Evolutionary conservation across 1,140 invertebrate species (phyloP).

Genomic region (Drosophila grimshawi): DNA sequence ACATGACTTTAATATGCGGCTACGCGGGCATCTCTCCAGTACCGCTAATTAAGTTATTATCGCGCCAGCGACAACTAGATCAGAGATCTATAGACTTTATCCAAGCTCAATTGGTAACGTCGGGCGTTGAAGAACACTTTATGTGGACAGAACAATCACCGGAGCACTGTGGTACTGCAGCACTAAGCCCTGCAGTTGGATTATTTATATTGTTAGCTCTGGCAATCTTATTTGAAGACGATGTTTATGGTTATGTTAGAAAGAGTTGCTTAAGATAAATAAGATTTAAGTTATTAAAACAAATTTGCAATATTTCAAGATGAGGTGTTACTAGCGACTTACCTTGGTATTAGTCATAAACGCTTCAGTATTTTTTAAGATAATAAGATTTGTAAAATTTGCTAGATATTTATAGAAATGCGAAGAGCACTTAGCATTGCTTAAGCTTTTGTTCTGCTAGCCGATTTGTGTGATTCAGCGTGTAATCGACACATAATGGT

Average conservation of each 20-base stretch:
- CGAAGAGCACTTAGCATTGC: too few species aligned
- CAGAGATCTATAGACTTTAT: neutral
- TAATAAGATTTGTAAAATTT: too few species aligned
- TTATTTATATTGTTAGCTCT: neutral
- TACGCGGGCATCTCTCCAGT: conserved; percentile 40
- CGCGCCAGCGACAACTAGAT: conserved; percentile 24
- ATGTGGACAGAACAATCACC: conserved; percentile 48
- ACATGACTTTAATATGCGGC: conserved; percentile 37
- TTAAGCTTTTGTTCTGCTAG: neutral
- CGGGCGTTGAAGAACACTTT: neutral
- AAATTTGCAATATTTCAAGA: too few species aligned
- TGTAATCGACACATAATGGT: neutral
- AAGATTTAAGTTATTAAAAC: too few species aligned
- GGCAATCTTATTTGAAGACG: neutral
- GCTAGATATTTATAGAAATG: too few species aligned
- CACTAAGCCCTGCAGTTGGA: neutral
- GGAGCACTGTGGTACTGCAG: conserved; percentile 35
- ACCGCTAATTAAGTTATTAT: conserved; percentile 51
- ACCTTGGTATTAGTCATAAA: too few species aligned
- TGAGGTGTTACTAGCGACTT: too few species aligned
- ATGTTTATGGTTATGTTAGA: too few species aligned
- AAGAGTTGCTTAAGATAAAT: too few species aligned
- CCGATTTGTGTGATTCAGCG: too few species aligned
- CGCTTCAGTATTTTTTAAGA: too few species aligned
- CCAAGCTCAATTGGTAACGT: neutral